Evolutionary conservation across 2,113 vertebrate genomes (phyloP).

Genomic region (Nibea coibor): DNA sequence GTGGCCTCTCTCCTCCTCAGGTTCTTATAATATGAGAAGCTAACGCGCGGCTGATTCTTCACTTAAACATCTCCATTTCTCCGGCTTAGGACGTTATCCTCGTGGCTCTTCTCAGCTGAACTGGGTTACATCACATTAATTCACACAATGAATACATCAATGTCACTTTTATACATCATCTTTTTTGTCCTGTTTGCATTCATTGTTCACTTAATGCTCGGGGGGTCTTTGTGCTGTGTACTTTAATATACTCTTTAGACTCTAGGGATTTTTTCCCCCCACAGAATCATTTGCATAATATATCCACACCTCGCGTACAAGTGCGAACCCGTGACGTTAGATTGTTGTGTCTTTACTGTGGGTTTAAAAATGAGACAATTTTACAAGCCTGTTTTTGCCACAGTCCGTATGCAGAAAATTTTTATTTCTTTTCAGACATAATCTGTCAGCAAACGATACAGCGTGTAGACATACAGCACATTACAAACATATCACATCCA

Average conservation of each 20-base stretch:
- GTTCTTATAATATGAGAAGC: not conserved
- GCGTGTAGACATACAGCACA: too few species aligned
- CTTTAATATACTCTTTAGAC: not conserved
- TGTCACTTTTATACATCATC: not conserved
- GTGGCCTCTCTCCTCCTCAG: not conserved
- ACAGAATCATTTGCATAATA: conserved; percentile 91
- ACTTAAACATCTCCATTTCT: not conserved
- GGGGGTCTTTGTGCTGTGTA: not conserved
- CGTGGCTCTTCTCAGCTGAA: not conserved
- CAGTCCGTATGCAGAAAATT: conserved; percentile 60
- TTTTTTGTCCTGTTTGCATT: not conserved
- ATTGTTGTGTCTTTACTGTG: conserved; percentile 66
- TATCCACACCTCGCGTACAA: conserved; percentile 90
- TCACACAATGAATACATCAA: not conserved
- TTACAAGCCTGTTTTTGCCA: conserved; percentile 89
- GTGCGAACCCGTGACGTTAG: conserved; percentile 60
- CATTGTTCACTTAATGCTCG: not conserved
- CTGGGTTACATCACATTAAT: not conserved
- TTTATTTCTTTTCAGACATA: not conserved
- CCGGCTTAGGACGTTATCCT: not conserved
- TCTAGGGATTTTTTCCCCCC: conserved; percentile 64
- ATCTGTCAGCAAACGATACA: not conserved
- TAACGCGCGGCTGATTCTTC: not conserved
- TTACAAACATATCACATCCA: too few species aligned
- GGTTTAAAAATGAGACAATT: conserved; percentile 90